Conservation (phyloP, 2,888 invertebrate species). For the Drosophila buzzatii region DNA sequence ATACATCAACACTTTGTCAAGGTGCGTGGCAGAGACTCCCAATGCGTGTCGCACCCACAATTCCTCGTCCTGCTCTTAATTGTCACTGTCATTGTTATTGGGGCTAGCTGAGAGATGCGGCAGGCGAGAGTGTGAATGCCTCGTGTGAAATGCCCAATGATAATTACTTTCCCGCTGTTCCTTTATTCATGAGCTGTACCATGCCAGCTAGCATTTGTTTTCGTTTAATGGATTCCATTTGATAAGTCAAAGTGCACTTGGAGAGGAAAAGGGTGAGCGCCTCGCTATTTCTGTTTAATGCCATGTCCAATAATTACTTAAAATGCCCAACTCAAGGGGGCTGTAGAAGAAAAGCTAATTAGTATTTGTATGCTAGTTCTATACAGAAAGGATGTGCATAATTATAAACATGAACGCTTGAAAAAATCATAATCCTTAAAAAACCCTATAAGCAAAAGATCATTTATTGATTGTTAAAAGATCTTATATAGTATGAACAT, state of each 20-base stretch:
- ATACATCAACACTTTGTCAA: constrained; percentile 84
- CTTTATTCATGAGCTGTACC: constrained; percentile 70
- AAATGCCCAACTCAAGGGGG: constrained; percentile 6
- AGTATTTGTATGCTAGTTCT: background rate
- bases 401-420: background rate
- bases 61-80: constrained; percentile 55
- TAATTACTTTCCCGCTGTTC: constrained; percentile 70
- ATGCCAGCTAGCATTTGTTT: constrained; percentile 59
- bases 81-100: constrained; percentile 32
- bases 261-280: background rate
- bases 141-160: constrained; percentile 68
- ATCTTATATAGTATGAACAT: too few species aligned
- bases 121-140: constrained; percentile 17
- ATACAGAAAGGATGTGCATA: background rate
- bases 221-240: constrained; percentile 65
- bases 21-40: constrained; percentile 55
- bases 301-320: constrained; percentile 36
- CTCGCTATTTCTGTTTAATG: constrained; percentile 3
- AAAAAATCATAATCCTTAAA: background rate
- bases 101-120: constrained; percentile 1
- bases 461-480: too few species aligned
- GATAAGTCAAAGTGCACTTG: constrained; percentile 57
- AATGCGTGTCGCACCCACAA: constrained; percentile 53
- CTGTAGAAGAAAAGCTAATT: background rate
- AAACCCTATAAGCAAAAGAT: too few species aligned